Percentiles rank a stretch among this genome's conserved stretches.
Evolutionary conservation across 2,888 invertebrate genomes (phyloP).

Genomic region (Drosophila quinaria): DNA sequence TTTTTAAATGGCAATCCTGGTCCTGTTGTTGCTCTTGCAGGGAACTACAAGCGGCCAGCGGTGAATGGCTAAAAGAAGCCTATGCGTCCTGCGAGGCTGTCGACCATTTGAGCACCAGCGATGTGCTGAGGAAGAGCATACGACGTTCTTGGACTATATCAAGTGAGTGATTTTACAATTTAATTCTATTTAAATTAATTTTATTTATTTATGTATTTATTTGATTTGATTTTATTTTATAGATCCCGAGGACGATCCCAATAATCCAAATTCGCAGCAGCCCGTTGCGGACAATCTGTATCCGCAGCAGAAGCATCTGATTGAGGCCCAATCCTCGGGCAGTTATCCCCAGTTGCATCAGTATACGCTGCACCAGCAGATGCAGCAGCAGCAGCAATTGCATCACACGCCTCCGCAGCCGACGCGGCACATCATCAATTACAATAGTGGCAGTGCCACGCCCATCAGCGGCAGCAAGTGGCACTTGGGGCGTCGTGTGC

Average conservation of each 20-base stretch:
- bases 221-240: background rate
- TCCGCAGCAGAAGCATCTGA: slow-evolving; percentile 87
- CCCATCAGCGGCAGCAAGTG: slow-evolving; percentile 80
- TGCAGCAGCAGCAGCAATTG: slow-evolving; percentile 55
- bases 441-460: slow-evolving; percentile 79
- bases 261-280: slow-evolving; percentile 78
- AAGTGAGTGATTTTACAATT: slow-evolving; percentile 86
- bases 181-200: background rate
- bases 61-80: slow-evolving; percentile 89
- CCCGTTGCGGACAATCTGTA: slow-evolving; percentile 86
- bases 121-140: slow-evolving; percentile 89
- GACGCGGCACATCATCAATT: slow-evolving; percentile 67
- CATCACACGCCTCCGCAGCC: slow-evolving; percentile 49
- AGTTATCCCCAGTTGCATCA: slow-evolving; percentile 82
- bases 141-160: slow-evolving; percentile 91
- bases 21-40: slow-evolving; percentile 86
- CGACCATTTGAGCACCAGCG: slow-evolving; percentile 87
- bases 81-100: slow-evolving; percentile 87
- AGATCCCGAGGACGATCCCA: slow-evolving; percentile 85
- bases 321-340: slow-evolving; percentile 86
- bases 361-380: slow-evolving; percentile 59
- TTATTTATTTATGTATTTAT: too few relatives aligned
- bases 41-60: slow-evolving; percentile 89
- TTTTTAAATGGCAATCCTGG: slow-evolving; percentile 78
- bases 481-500: slow-evolving; percentile 81